Conservation (phyloP, 1,140 invertebrate species). For the Muscidifurax raptorellus region DNA sequence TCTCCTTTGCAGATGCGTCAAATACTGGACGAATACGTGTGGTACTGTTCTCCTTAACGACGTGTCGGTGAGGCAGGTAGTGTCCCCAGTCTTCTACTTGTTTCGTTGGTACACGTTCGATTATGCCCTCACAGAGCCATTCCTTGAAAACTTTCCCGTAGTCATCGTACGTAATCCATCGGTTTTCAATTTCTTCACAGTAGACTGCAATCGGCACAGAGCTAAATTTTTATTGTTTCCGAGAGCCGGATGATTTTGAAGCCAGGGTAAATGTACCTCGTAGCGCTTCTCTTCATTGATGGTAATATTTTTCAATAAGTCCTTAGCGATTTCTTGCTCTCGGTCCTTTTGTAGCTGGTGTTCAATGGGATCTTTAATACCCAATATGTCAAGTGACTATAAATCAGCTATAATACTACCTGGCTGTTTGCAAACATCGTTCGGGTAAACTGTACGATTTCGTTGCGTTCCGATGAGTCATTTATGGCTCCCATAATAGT, state of each 20-base stretch:
- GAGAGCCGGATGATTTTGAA: conserved; percentile 57
- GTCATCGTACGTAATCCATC: conserved; percentile 56
- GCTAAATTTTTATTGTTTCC: conserved; percentile 50
- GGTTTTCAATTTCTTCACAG: conserved; percentile 54
- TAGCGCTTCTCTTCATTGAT: conserved; percentile 56
- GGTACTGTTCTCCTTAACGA: too few relatives aligned
- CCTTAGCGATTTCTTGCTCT: background rate
- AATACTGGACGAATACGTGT: too few relatives aligned
- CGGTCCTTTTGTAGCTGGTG: conserved; percentile 41
- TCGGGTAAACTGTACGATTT: too few relatives aligned
- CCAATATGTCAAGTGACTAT: conserved; percentile 59
- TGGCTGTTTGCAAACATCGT: too few relatives aligned
- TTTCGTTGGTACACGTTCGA: conserved; percentile 47
- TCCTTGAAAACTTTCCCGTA: conserved; percentile 63
- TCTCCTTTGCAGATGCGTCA: too few relatives aligned
- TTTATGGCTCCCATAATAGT: too few relatives aligned
- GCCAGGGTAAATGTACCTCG: conserved; percentile 64
- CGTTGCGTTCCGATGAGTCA: too few relatives aligned
- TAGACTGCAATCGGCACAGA: conserved; percentile 34
- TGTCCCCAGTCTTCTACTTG: conserved; percentile 47
- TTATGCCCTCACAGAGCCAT: conserved; percentile 58
- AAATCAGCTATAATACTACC: background rate
- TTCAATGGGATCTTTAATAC: conserved; percentile 63
- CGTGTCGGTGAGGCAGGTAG: conserved; percentile 56
- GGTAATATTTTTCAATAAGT: conserved; percentile 4